These are phyloP conservation scores for Parnassius apollo DNA, from an alignment of 2,888 invertebrate genomes.

Conservation along the genomic window DNA sequence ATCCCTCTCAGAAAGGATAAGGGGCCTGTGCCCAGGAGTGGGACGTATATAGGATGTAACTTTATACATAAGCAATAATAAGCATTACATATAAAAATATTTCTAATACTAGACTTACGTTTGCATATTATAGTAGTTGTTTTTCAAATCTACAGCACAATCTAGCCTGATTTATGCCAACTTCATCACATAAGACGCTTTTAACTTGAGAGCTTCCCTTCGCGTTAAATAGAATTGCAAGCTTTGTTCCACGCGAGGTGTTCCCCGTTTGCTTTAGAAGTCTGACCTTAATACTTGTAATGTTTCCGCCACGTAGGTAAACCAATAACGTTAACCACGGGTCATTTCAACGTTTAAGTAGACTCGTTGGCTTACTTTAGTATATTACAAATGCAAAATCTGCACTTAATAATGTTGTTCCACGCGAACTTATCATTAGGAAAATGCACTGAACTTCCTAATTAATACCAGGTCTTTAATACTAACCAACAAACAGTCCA, in stretches of 20 bases:
- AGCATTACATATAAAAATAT: no score
- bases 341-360: slow-evolving; percentile 30
- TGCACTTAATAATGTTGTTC: slow-evolving; percentile 6
- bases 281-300: slow-evolving; percentile 34
- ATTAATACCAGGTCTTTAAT: background rate
- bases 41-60: no score
- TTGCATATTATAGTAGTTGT: no score
- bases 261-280: slow-evolving; percentile 26
- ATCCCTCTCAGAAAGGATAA: no score
- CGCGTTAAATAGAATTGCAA: slow-evolving; percentile 41
- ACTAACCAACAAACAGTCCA: no score
- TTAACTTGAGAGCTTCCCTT: slow-evolving; percentile 32
- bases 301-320: slow-evolving; percentile 30
- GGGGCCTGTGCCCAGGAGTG: no score
- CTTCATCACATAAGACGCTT: slow-evolving; percentile 26
- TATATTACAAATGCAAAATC: slow-evolving; percentile 18
- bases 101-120: no score
- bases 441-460: background rate
- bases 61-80: no score
- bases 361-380: slow-evolving; percentile 19
- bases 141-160: no score
- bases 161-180: background rate
- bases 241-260: slow-evolving; percentile 37
- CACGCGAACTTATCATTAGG: slow-evolving; percentile 16
- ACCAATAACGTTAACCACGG: slow-evolving; percentile 32